Evolutionary conservation across 2,113 vertebrate species (phyloP).

Genomic region (Colaptes auratus): DNA sequence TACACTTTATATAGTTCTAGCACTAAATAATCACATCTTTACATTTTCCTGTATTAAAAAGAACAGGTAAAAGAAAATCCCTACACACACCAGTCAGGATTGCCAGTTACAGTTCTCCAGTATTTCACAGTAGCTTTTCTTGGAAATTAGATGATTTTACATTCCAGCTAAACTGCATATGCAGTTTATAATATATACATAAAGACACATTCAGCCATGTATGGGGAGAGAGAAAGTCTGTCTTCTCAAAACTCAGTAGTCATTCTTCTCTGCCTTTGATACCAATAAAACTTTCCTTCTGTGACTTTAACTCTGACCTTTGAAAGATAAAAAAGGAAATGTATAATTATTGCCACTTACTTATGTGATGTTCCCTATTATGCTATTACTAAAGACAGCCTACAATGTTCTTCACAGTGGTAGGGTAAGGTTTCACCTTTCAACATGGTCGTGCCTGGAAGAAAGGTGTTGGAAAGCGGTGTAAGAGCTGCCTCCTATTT

Average conservation of each 20-base stretch:
- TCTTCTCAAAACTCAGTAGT: neutral
- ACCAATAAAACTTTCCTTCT: neutral
- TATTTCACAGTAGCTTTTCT: neutral
- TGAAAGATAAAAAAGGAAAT: conserved; percentile 15
- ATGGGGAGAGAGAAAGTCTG: neutral
- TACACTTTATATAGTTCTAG: neutral
- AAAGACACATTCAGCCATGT: neutral
- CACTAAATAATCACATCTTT: neutral
- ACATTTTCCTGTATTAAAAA: neutral
- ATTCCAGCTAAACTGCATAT: neutral
- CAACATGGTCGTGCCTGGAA: neutral
- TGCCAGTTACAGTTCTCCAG: neutral
- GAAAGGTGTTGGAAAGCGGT: neutral
- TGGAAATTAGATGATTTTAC: neutral
- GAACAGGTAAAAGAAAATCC: neutral
- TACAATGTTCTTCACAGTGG: neutral
- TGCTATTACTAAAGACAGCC: neutral
- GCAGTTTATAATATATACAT: neutral
- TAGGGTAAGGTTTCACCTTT: neutral
- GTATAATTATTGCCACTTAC: conserved; percentile 39
- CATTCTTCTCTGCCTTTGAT: neutral
- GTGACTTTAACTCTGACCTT: conserved; percentile 15
- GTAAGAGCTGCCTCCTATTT: neutral
- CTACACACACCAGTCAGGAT: fast-evolving
- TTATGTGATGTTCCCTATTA: neutral